phyloP scores from a whole-genome alignment of 1,140 invertebrate genomes.

The Drosophila burlai region DNA sequence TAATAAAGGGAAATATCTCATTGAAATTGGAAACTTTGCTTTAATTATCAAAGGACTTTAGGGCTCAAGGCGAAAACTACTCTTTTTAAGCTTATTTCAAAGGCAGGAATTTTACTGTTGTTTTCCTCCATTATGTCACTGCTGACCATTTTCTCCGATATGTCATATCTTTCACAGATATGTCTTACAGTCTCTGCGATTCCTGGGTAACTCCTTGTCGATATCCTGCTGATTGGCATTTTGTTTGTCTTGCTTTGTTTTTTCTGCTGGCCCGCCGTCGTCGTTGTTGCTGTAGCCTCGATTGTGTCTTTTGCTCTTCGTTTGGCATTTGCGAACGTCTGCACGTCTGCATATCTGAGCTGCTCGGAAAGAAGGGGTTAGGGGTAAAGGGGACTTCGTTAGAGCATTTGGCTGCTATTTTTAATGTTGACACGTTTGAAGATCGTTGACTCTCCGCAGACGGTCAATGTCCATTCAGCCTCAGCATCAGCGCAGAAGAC shows the following conservation, averaged over 20 bases:
- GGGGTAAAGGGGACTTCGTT: conserved; percentile 15
- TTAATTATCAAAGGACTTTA: not conserved
- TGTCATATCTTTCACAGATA: no score
- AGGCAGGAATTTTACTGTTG: not conserved
- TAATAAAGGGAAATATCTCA: not conserved
- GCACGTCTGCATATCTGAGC: conserved; percentile 75
- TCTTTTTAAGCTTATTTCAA: not conserved
- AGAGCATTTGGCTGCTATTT: conserved; percentile 77
- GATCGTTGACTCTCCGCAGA: conserved; percentile 79
- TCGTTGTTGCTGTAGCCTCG: conserved; percentile 43
- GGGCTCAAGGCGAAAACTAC: not conserved
- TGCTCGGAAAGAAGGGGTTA: conserved; percentile 2
- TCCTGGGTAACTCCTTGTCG: conserved; percentile 23
- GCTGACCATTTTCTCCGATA: not conserved
- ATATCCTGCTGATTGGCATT: conserved; percentile 16
- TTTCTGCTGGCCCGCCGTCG: conserved; percentile 20
- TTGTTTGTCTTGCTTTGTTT: conserved; percentile 41
- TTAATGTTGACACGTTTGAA: conserved; percentile 83
- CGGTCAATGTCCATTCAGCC: conserved; percentile 74
- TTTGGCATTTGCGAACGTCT: conserved; percentile 80
- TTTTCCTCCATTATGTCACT: not conserved
- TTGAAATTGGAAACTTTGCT: not conserved
- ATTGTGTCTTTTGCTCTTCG: conserved; percentile 68
- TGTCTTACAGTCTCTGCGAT: no score
- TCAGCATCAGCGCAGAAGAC: not conserved